Evolutionary conservation across 2,113 vertebrate species (phyloP).

Genomic region (Talpa occidentalis): DNA sequence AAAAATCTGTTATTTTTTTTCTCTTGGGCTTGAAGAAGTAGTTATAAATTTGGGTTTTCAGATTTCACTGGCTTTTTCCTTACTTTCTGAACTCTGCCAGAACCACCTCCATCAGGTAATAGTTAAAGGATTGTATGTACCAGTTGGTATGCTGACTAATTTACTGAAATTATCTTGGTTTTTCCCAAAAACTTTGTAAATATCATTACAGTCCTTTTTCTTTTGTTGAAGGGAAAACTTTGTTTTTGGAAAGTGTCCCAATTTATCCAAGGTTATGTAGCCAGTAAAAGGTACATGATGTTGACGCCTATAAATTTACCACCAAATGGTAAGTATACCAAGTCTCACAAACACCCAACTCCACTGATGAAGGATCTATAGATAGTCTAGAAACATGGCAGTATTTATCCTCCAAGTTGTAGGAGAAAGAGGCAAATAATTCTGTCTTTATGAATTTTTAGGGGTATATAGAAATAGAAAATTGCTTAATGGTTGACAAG

Average conservation of each 20-base stretch:
- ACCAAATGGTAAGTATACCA: not conserved
- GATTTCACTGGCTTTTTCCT: not conserved
- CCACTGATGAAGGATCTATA: not conserved
- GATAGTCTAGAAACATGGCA: not conserved
- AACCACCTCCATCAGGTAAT: not conserved
- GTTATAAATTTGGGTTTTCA: not conserved
- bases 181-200: not conserved
- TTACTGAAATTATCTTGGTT: not conserved
- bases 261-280: not conserved
- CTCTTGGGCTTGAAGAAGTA: not conserved
- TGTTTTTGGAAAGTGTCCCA: conserved; percentile 24
- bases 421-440: not conserved
- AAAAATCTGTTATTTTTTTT: not conserved
- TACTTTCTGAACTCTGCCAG: not conserved
- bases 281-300: not conserved
- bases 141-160: not conserved
- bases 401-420: not conserved
- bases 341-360: not conserved
- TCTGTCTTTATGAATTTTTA: not conserved
- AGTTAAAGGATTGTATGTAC: not conserved
- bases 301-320: not conserved
- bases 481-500: not conserved
- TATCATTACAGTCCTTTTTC: not conserved
- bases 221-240: not conserved
- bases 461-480: not conserved